Evolutionary conservation across 1,140 invertebrate species (phyloP).

Genomic region (Tribolium madens): DNA sequence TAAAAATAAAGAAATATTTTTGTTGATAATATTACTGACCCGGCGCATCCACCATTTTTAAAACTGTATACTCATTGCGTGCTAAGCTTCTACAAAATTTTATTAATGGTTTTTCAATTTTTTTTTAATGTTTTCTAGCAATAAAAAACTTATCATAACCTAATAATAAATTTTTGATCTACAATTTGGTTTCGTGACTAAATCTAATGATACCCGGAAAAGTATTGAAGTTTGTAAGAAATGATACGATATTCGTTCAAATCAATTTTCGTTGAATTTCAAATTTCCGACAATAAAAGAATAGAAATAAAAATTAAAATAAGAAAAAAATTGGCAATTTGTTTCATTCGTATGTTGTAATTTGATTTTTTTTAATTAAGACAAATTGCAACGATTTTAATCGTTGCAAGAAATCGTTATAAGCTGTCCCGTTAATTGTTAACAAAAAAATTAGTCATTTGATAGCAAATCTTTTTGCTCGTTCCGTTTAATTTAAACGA

Average conservation of each 20-base stretch:
- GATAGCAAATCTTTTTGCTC: not conserved
- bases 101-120: no score
- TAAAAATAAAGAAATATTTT: no score
- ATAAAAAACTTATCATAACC: not conserved
- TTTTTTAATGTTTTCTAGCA: not conserved
- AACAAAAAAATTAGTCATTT: conserved; percentile 15
- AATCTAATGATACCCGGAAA: not conserved
- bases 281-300: no score
- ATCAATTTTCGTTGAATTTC: no score
- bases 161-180: not conserved
- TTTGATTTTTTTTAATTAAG: not conserved
- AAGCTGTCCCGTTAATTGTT: not conserved
- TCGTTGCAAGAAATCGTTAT: not conserved
- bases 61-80: no score
- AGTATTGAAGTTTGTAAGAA: not conserved
- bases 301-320: not conserved
- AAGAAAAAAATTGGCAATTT: not conserved
- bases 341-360: no score
- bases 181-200: not conserved
- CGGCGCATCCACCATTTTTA: no score
- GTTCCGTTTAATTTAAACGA: conserved; percentile 12
- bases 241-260: not conserved
- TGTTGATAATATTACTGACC: no score
- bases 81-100: no score
- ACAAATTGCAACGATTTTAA: not conserved